Conservation (phyloP, 2,113 vertebrate species). For the Mastomys natalensis region DNA sequence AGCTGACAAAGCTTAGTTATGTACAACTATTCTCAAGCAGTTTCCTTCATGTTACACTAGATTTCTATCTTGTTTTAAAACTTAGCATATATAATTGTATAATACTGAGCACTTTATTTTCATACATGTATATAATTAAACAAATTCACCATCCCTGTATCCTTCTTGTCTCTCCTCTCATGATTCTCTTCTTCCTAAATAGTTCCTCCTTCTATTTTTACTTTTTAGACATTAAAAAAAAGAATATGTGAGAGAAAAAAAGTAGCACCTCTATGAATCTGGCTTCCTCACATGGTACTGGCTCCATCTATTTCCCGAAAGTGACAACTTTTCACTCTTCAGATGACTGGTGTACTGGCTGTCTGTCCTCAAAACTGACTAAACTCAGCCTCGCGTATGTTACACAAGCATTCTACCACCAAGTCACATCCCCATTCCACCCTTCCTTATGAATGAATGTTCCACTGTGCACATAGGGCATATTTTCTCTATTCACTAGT, state of each 20-base stretch:
- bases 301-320: neutral
- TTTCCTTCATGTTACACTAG: neutral
- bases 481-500: neutral
- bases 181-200: neutral
- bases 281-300: neutral
- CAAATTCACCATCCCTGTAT: neutral
- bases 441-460: neutral
- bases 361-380: neutral
- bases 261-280: neutral
- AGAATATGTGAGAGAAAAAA: neutral
- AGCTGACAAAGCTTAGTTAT: neutral
- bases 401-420: too few species aligned
- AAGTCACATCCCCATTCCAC: neutral
- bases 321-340: neutral
- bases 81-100: neutral
- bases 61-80: neutral
- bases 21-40: neutral
- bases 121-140: neutral
- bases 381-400: neutral
- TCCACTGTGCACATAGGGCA: neutral
- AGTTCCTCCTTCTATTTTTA: neutral
- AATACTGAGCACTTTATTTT: neutral
- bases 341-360: neutral
- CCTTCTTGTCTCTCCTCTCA: too few species aligned
- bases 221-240: neutral